Evolutionary conservation across 2,797 vertebrate species (phyloP).

Genomic region (Hafferia zeledoni): DNA sequence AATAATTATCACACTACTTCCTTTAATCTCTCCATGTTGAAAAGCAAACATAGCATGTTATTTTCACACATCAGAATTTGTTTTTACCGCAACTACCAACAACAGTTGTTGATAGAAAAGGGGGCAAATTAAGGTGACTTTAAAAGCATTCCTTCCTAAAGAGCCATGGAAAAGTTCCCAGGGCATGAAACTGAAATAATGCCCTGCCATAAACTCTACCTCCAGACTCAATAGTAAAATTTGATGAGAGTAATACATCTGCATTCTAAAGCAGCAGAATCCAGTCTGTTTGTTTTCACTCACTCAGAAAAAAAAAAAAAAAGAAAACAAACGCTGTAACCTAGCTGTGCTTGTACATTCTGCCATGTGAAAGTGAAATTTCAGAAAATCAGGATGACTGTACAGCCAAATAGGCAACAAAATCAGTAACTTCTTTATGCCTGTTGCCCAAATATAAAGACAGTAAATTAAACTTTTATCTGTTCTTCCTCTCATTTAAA

Average conservation of each 20-base stretch:
- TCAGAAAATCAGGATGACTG: background rate
- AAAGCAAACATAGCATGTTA: slow-evolving; percentile 65
- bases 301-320: background rate
- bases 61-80: slow-evolving; percentile 70
- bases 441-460: background rate
- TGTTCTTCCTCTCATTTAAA: background rate
- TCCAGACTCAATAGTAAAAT: slow-evolving; percentile 29
- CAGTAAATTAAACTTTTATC: background rate
- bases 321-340: background rate
- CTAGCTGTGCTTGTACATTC: background rate
- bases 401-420: background rate
- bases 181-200: slow-evolving; percentile 10
- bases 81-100: slow-evolving; percentile 58
- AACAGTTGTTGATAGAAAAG: slow-evolving; percentile 58
- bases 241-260: background rate
- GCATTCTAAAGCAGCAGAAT: background rate
- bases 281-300: background rate
- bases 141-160: slow-evolving; percentile 27
- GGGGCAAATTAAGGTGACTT: slow-evolving; percentile 53
- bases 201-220: background rate
- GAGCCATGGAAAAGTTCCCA: slow-evolving; percentile 22
- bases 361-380: background rate
- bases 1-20: slow-evolving; percentile 61
- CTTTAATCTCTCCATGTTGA: slow-evolving; percentile 62
- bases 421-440: background rate